Percentiles rank a stretch among this genome's conserved stretches.
Evolutionary conservation across 2,113 vertebrate genomes (phyloP).

Genomic region (Chaetodon auriga): DNA sequence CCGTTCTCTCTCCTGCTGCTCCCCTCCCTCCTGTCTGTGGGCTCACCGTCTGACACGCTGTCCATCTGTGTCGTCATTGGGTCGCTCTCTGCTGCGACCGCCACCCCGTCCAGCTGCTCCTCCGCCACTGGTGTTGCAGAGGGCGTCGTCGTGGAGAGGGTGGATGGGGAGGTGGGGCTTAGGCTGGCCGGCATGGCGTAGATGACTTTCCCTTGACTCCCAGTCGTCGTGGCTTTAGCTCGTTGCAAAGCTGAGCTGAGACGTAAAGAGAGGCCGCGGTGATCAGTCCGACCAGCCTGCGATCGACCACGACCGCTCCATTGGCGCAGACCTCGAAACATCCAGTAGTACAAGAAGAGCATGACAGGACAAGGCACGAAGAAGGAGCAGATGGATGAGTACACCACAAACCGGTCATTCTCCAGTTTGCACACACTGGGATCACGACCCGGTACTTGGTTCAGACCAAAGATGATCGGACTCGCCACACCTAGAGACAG

Average conservation of each 20-base stretch:
- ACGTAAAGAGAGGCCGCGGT: constrained; percentile 65
- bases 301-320: constrained; percentile 79
- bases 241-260: constrained; percentile 57
- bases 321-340: constrained; percentile 80
- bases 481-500: constrained; percentile 83
- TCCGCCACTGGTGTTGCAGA: constrained; percentile 30
- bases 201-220: constrained; percentile 56
- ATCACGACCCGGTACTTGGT: constrained; percentile 78
- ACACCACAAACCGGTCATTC: constrained; percentile 83
- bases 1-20: constrained; percentile 63
- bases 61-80: constrained; percentile 77
- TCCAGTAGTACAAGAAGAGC: constrained; percentile 85
- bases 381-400: constrained; percentile 85
- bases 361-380: constrained; percentile 85
- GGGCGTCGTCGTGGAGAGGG: constrained; percentile 9
- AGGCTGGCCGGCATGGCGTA: constrained; percentile 55
- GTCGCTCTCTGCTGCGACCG: constrained; percentile 60
- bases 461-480: constrained; percentile 84
- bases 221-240: constrained; percentile 32
- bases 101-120: constrained; percentile 28
- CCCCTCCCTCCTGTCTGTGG: constrained; percentile 52
- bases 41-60: constrained; percentile 75
- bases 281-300: constrained; percentile 33
- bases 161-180: constrained; percentile 63
- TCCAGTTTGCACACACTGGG: constrained; percentile 81